A percentile compares a stretch with the other conserved stretches of the same genome.
phyloP scores from a whole-genome alignment of 1,140 invertebrate genomes.

The Atopsyche davidsoni region DNA sequence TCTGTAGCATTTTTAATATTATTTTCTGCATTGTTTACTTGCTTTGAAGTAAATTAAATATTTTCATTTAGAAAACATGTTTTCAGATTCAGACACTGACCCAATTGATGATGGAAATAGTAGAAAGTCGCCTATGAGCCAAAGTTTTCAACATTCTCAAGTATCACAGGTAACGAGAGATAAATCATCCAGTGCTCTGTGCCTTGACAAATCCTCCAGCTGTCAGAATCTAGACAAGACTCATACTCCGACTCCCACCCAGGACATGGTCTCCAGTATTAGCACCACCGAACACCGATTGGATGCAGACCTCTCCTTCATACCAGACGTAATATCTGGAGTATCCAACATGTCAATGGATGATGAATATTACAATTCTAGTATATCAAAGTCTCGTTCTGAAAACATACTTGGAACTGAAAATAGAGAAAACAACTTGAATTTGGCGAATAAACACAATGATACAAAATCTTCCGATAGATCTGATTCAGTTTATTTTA shows the following conservation, averaged over 20 bases:
- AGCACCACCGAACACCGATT: constrained; percentile 46
- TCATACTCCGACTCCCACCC: constrained; percentile 46
- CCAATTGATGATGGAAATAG: constrained; percentile 45
- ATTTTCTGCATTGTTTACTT: neutral
- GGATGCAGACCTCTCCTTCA: constrained; percentile 37
- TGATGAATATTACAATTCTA: constrained; percentile 44
- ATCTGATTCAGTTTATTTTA: constrained; percentile 47
- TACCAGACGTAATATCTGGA: constrained; percentile 44
- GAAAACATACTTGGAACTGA: constrained; percentile 46
- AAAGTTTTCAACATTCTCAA: constrained; percentile 42
- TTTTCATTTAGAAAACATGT: constrained; percentile 3
- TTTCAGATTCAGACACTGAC: constrained; percentile 44
- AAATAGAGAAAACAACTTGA: constrained; percentile 36
- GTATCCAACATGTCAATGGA: constrained; percentile 48
- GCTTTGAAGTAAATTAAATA: neutral
- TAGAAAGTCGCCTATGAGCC: constrained; percentile 45
- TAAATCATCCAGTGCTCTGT: constrained; percentile 44
- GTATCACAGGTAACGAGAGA: constrained; percentile 39
- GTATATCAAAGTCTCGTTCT: constrained; percentile 45
- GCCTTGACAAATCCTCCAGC: constrained; percentile 44
- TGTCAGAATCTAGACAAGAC: constrained; percentile 35
- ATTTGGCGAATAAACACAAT: constrained; percentile 33
- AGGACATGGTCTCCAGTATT: constrained; percentile 49
- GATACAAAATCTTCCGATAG: constrained; percentile 35
- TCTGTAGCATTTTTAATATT: constrained; percentile 6